A percentile compares a stretch with the other conserved stretches of the same genome.
phyloP scores from a whole-genome alignment of 2,888 invertebrate species.

The Hydroisotoma schaefferi region DNA sequence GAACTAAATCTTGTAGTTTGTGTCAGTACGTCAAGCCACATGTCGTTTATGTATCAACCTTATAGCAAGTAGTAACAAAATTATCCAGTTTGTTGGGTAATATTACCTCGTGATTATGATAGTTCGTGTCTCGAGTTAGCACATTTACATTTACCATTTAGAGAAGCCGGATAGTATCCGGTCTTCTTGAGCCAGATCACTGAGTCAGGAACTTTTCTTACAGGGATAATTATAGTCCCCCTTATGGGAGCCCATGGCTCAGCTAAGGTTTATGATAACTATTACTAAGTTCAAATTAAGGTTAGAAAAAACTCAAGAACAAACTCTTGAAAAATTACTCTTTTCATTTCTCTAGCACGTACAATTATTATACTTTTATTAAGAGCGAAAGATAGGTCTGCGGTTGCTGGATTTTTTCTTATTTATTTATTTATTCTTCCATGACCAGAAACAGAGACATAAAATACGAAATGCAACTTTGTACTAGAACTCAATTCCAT shows the following conservation, averaged over 20 bases:
- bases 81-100: no score
- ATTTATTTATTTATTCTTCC: constrained; percentile 1
- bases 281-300: neutral
- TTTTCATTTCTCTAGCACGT: constrained; percentile 2
- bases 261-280: neutral
- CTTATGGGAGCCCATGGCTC: constrained; percentile 3
- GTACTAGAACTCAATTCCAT: no score
- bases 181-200: neutral
- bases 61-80: no score
- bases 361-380: no score
- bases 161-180: constrained; percentile 9
- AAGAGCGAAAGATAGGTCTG: neutral
- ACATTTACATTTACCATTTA: no score
- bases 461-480: neutral
- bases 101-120: no score
- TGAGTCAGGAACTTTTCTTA: constrained; percentile 8
- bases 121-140: no score
- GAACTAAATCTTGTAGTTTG: no score
- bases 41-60: no score
- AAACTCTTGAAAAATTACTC: neutral
- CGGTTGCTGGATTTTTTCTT: neutral
- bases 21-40: no score
- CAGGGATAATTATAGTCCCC: constrained; percentile 6
- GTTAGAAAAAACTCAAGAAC: neutral
- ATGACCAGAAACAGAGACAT: constrained; percentile 5